Evolutionary conservation across 2,888 invertebrate species (phyloP).

Genomic region (Hipparchia semele): DNA sequence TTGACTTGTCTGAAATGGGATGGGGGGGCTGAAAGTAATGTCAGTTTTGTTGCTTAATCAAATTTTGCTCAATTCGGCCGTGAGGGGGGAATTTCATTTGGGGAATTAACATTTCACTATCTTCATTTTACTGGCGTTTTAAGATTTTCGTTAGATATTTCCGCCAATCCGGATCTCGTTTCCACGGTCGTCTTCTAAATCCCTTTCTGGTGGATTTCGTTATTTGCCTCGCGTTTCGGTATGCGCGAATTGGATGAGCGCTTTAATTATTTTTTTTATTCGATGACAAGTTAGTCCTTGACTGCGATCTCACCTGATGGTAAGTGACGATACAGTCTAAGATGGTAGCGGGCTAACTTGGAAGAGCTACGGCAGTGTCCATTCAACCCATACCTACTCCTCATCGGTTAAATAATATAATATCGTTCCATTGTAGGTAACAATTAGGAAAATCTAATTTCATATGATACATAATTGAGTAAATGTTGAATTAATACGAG

Average conservation of each 20-base stretch:
- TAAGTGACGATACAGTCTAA: too few species aligned
- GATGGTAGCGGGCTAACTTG: too few species aligned
- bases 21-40: conserved; percentile 54
- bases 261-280: conserved; percentile 5
- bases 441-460: too few species aligned
- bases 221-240: conserved; percentile 30
- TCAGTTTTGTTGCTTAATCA: conserved; percentile 76
- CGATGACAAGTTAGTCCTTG: too few species aligned
- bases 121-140: conserved; percentile 64
- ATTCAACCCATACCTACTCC: too few species aligned
- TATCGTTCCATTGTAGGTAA: too few species aligned
- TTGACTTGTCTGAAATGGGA: conserved; percentile 43
- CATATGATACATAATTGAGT: too few species aligned
- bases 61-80: conserved; percentile 68
- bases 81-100: conserved; percentile 67
- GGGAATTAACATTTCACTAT: conserved; percentile 75
- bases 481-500: too few species aligned
- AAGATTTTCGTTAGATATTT: conserved; percentile 52
- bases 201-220: conserved; percentile 25
- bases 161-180: conserved; percentile 43
- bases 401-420: too few species aligned
- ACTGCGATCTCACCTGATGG: too few species aligned
- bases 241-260: conserved; percentile 18
- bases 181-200: conserved; percentile 30
- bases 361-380: too few species aligned